Percentiles rank a stretch among this genome's conserved stretches.
Conservation (phyloP, 2,113 vertebrate species). For the Hippocampus abdominalis region DNA sequence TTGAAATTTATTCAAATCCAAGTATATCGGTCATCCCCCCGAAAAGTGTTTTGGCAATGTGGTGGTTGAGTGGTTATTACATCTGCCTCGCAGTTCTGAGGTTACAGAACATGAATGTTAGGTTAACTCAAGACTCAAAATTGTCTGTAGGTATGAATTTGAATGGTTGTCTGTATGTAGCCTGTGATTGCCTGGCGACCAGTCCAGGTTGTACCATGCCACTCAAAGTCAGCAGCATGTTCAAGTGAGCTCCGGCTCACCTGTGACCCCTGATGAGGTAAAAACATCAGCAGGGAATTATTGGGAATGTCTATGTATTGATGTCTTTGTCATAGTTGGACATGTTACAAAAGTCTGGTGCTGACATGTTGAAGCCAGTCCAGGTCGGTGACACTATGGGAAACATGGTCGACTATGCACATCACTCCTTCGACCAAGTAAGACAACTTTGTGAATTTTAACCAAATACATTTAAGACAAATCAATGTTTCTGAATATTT, state of each 20-base stretch:
- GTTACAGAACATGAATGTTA: too few species aligned
- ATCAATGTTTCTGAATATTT: neutral
- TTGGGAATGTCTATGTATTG: neutral
- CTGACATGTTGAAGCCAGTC: slow-evolving; percentile 77
- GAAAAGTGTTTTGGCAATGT: neutral
- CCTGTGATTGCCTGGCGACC: too few species aligned
- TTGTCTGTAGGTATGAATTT: too few species aligned
- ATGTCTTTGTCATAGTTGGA: slow-evolving; percentile 65
- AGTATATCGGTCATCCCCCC: neutral
- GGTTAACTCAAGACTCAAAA: too few species aligned
- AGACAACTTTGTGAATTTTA: neutral
- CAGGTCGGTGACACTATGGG: slow-evolving; percentile 63
- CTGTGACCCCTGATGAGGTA: neutral
- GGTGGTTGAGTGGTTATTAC: too few species aligned
- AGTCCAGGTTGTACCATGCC: too few species aligned
- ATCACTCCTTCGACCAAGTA: slow-evolving; percentile 79
- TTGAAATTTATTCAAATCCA: neutral
- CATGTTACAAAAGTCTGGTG: slow-evolving; percentile 69
- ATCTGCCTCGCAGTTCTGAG: too few species aligned
- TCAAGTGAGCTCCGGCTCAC: neutral
- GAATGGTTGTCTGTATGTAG: too few species aligned
- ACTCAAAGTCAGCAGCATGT: neutral
- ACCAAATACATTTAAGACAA: neutral
- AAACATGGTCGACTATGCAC: slow-evolving; percentile 78
- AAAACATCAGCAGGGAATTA: neutral